These are phyloP conservation scores for Synergus umbraculus DNA, from an alignment of 2,888 invertebrate species.

Conservation along the genomic window DNA sequence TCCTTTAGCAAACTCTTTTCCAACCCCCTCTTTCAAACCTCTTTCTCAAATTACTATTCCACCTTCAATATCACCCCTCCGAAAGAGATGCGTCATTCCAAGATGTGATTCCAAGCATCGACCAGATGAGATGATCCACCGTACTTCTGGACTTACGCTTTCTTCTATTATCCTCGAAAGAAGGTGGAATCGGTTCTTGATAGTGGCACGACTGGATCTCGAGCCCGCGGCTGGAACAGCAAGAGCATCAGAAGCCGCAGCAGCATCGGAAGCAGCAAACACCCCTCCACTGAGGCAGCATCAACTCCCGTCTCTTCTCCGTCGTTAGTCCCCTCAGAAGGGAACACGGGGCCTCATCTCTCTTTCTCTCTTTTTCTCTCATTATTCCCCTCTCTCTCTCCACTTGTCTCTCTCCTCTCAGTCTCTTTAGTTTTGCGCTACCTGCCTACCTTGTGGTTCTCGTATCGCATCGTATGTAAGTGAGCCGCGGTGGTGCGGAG, in stretches of 20 bases:
- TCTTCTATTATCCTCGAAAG: conserved; percentile 18
- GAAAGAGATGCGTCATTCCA: not conserved
- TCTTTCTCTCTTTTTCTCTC: conserved; percentile 38
- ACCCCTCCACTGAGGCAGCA: conserved; percentile 59
- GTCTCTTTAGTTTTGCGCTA: conserved; percentile 72
- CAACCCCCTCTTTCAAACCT: not conserved
- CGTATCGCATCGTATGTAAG: conserved; percentile 68
- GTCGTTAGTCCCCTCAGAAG: conserved; percentile 52
- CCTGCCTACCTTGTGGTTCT: conserved; percentile 70
- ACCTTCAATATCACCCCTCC: too few species aligned
- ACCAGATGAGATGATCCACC: not conserved
- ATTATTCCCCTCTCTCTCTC: conserved; percentile 54
- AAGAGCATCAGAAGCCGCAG: conserved; percentile 47
- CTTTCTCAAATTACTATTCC: too few species aligned
- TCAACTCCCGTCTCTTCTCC: conserved; percentile 53
- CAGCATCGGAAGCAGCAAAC: conserved; percentile 56
- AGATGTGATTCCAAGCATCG: not conserved
- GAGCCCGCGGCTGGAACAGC: conserved; percentile 43
- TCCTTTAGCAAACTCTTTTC: too few species aligned
- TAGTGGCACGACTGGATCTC: conserved; percentile 39
- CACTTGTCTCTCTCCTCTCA: conserved; percentile 60
- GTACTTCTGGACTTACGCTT: conserved; percentile 39
- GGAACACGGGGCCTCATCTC: conserved; percentile 22
- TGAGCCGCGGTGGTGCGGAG: conserved; percentile 63
- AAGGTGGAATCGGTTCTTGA: conserved; percentile 33